These are phyloP conservation scores for Ophion obscuratus DNA, from an alignment of 2,888 invertebrate species.

Conservation along the genomic window DNA sequence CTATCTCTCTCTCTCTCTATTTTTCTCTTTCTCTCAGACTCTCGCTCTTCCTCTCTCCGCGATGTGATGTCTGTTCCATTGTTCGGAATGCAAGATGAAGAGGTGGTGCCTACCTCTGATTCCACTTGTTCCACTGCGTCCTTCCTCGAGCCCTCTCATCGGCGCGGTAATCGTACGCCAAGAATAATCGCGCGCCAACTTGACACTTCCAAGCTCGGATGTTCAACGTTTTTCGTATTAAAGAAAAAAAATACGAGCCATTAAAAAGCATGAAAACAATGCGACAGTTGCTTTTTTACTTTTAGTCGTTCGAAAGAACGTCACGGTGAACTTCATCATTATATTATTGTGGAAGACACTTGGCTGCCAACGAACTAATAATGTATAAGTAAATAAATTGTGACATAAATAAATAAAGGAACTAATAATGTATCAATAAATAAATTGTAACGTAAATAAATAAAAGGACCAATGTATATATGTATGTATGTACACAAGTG, in stretches of 20 bases:
- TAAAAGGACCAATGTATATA: too few relatives aligned
- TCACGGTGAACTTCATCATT: too few relatives aligned
- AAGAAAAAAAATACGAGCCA: neutral
- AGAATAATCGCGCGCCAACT: constrained; percentile 44
- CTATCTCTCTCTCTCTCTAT: neutral
- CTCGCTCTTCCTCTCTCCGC: neutral
- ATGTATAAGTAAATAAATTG: too few relatives aligned
- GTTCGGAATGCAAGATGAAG: constrained; percentile 53
- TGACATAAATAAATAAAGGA: too few relatives aligned
- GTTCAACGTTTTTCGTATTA: constrained; percentile 10
- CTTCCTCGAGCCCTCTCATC: constrained; percentile 26
- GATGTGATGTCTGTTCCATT: constrained; percentile 48
- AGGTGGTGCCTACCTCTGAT: constrained; percentile 38
- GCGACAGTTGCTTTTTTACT: neutral
- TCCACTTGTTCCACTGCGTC: constrained; percentile 39
- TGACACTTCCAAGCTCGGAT: constrained; percentile 35
- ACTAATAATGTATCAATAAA: too few relatives aligned
- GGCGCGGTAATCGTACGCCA: constrained; percentile 38
- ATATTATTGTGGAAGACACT: too few relatives aligned
- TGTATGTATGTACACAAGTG: too few relatives aligned
- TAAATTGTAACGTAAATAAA: too few relatives aligned
- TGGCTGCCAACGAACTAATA: too few relatives aligned
- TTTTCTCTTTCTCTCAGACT: neutral
- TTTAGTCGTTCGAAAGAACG: neutral
- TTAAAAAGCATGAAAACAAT: neutral